phyloP scores from a whole-genome alignment of 2,797 vertebrate genomes.

The Lutjanus argentimaculatus region DNA sequence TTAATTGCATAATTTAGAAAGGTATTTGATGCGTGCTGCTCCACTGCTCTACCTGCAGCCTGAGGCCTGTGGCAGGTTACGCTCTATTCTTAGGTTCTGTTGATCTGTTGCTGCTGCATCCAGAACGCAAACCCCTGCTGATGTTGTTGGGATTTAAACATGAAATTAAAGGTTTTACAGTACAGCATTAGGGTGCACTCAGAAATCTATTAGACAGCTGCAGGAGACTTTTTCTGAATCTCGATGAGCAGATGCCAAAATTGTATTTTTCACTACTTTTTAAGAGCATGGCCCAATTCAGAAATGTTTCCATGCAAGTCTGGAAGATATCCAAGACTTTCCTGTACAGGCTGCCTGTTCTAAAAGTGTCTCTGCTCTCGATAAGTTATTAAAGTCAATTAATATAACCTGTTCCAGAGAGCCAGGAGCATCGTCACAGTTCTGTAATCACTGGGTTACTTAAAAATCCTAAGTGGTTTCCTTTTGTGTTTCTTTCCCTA shows the following conservation, averaged over 20 bases:
- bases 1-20: background rate
- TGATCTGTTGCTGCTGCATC: slow-evolving; percentile 9
- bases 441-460: background rate
- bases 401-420: too few relatives aligned
- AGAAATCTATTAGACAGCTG: background rate
- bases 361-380: background rate
- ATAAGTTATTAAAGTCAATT: background rate
- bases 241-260: background rate
- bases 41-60: slow-evolving; percentile 13
- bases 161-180: background rate
- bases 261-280: background rate
- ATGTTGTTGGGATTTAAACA: background rate
- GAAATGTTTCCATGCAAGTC: background rate
- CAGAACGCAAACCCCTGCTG: background rate
- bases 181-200: background rate
- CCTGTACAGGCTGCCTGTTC: too few relatives aligned
- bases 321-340: too few relatives aligned
- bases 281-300: background rate
- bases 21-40: background rate
- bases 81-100: background rate
- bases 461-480: background rate
- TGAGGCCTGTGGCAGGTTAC: slow-evolving; percentile 5
- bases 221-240: background rate
- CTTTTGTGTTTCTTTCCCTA: background rate
- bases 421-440: background rate